phyloP scores from a whole-genome alignment of 2,113 vertebrate genomes.

The Caracal caracal region DNA sequence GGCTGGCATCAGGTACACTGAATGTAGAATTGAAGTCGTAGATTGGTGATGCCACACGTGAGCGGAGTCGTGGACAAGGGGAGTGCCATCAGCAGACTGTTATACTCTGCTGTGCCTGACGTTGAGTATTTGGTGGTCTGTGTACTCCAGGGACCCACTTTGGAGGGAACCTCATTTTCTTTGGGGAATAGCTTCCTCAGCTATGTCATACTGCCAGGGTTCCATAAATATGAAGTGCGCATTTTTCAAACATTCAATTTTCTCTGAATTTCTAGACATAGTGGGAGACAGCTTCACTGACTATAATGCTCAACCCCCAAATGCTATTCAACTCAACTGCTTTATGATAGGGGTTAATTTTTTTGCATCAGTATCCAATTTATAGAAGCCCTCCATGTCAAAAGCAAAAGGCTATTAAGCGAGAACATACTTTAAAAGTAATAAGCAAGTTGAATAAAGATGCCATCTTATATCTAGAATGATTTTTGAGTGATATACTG shows the following conservation, averaged over 20 bases:
- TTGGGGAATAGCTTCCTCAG: neutral
- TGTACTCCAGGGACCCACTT: neutral
- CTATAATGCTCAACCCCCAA: conserved; percentile 26
- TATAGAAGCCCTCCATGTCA: neutral
- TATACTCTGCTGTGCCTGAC: rapidly evolving
- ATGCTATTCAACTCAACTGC: neutral
- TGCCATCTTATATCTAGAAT: conserved; percentile 51
- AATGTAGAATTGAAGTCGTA: rapidly evolving
- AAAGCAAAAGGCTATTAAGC: neutral
- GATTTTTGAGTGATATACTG: conserved; percentile 62
- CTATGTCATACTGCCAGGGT: neutral
- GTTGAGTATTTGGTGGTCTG: rapidly evolving
- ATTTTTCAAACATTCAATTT: conserved; percentile 16
- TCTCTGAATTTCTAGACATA: neutral
- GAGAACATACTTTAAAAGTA: neutral
- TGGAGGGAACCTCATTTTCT: neutral
- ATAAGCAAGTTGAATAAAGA: conserved; percentile 49
- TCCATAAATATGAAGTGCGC: neutral
- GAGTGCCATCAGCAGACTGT: rapidly evolving
- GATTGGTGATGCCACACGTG: rapidly evolving
- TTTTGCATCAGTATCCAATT: conserved; percentile 9
- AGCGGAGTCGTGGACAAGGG: rapidly evolving
- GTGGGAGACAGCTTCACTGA: neutral
- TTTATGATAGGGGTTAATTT: neutral
- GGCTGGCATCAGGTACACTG: rapidly evolving